These are phyloP conservation scores for Drosophila cardini DNA, from an alignment of 1,140 invertebrate species.

Conservation along the genomic window DNA sequence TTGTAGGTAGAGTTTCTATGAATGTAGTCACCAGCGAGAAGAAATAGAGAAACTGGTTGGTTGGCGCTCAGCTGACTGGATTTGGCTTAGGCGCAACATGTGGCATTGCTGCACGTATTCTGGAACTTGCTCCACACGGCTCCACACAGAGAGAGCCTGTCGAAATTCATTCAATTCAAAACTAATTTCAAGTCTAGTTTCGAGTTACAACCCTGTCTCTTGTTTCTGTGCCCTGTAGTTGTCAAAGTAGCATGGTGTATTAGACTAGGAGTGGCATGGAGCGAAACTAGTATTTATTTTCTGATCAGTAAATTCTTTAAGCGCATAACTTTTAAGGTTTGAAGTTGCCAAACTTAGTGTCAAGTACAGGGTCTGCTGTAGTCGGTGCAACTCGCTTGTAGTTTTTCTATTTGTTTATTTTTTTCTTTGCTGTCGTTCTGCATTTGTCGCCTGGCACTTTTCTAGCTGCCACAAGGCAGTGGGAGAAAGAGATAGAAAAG, in stretches of 20 bases:
- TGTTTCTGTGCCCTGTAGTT: not conserved
- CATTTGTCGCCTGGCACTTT: conserved; percentile 70
- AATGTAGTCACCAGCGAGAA: not conserved
- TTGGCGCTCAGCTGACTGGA: not conserved
- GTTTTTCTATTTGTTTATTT: conserved; percentile 51
- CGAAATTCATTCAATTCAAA: conserved; percentile 78
- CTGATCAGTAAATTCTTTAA: too few relatives aligned
- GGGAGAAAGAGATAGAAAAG: not conserved
- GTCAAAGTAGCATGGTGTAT: too few relatives aligned
- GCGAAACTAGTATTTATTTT: too few relatives aligned
- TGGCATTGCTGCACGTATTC: conserved; percentile 18
- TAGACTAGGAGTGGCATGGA: too few relatives aligned
- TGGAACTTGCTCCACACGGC: conserved; percentile 18
- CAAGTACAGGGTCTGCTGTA: too few relatives aligned
- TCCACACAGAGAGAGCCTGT: conserved; percentile 49
- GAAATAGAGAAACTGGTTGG: conserved; percentile 6
- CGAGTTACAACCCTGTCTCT: conserved; percentile 42
- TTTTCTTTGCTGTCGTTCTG: conserved; percentile 59
- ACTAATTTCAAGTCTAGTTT: conserved; percentile 46
- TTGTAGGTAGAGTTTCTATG: not conserved
- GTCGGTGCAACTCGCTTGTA: not conserved
- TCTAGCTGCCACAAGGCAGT: conserved; percentile 41
- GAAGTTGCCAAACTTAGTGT: too few relatives aligned
- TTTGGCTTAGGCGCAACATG: not conserved
- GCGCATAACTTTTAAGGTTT: too few relatives aligned